These are phyloP conservation scores for Spilosoma lubricipeda DNA, from an alignment of 2,888 invertebrate species.

Conservation along the genomic window DNA sequence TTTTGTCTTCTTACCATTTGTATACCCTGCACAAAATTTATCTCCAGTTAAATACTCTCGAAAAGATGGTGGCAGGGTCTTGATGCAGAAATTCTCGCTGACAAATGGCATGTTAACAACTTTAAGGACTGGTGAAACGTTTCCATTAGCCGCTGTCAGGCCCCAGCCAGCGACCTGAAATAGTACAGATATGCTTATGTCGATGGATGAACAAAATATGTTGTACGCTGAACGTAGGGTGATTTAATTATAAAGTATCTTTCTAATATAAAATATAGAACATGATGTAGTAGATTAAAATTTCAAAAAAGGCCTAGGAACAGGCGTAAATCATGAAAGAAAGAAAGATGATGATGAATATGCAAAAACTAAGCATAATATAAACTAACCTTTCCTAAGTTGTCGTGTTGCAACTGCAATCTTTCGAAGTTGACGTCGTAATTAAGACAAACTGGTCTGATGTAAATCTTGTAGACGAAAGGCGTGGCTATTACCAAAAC, in stretches of 20 bases:
- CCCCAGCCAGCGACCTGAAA: conserved; percentile 5
- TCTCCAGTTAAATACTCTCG: background rate
- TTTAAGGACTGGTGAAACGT: background rate
- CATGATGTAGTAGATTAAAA: too few species aligned
- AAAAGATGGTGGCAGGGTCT: background rate
- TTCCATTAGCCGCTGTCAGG: background rate
- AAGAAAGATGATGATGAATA: too few species aligned
- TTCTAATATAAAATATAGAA: too few species aligned
- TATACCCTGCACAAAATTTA: background rate
- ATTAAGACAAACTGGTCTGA: conserved; percentile 83
- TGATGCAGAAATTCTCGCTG: background rate
- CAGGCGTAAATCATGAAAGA: too few species aligned
- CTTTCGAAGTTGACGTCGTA: conserved; percentile 41
- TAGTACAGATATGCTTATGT: background rate
- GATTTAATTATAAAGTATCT: too few species aligned
- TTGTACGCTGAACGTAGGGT: background rate
- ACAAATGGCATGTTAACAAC: background rate
- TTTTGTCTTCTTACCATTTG: background rate
- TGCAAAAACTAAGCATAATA: background rate
- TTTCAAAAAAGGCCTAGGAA: too few species aligned
- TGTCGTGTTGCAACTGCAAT: background rate
- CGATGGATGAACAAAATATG: background rate
- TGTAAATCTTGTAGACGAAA: conserved; percentile 67
- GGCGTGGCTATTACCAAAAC: conserved; percentile 72
- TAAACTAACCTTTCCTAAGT: background rate